phyloP scores from a whole-genome alignment of 2,797 vertebrate species.

The Pseudotriccus pelzelni region DNA sequence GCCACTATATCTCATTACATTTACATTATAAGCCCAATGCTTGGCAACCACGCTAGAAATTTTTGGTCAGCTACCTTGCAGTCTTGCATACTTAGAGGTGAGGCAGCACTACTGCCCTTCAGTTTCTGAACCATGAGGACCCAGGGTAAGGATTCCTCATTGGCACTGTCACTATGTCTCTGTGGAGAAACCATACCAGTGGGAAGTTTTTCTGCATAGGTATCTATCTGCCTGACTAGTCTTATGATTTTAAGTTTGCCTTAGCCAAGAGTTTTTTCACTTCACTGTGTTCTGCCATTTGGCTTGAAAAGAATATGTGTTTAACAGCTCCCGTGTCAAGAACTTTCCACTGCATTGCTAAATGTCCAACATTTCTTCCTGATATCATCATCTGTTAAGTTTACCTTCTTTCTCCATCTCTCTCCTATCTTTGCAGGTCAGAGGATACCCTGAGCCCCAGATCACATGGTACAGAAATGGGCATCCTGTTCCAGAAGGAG shows the following conservation, averaged over 20 bases:
- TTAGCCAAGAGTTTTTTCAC: conserved; percentile 2
- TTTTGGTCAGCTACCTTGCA: background rate
- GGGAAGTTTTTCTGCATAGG: background rate
- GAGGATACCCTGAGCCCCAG: conserved; percentile 80
- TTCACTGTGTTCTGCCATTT: conserved; percentile 51
- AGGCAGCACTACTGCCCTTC: background rate
- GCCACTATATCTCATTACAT: background rate
- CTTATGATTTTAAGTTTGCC: conserved; percentile 20
- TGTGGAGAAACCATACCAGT: background rate
- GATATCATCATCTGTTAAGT: conserved; percentile 20
- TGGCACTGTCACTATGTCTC: background rate
- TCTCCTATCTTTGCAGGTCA: conserved; percentile 67
- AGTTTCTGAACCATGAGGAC: background rate
- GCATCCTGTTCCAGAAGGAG: conserved; percentile 77
- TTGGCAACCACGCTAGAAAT: background rate
- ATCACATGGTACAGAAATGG: conserved; percentile 86
- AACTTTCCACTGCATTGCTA: conserved; percentile 55
- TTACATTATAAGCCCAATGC: background rate
- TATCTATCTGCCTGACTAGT: background rate
- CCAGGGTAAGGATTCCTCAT: background rate
- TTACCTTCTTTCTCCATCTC: background rate
- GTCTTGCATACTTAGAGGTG: background rate
- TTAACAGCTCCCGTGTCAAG: conserved; percentile 51
- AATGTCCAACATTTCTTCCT: conserved; percentile 57
- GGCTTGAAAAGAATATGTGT: conserved; percentile 45